Evolutionary conservation across 2,888 invertebrate species (phyloP).

Genomic region (Agrochola macilenta): DNA sequence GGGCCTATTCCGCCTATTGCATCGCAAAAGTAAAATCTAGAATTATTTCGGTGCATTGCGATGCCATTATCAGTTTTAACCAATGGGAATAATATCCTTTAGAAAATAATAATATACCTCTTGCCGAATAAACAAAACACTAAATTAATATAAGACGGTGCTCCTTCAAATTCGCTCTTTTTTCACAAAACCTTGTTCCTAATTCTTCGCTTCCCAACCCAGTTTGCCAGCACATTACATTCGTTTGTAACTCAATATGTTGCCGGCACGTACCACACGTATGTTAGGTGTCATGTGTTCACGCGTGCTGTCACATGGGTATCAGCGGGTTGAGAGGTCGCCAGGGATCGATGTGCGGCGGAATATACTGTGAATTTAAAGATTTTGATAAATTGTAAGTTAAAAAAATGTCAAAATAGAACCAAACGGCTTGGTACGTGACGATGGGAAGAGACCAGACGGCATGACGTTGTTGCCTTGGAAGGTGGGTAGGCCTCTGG

Average conservation of each 20-base stretch:
- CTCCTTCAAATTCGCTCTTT: background rate
- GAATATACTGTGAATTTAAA: background rate
- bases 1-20: no score
- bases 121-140: background rate
- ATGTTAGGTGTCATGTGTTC: slow-evolving; percentile 29
- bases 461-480: no score
- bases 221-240: slow-evolving; percentile 9
- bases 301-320: slow-evolving; percentile 27
- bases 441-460: no score
- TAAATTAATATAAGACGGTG: no score
- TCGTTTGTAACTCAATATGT: slow-evolving; percentile 37
- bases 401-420: no score
- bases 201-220: background rate
- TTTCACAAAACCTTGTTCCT: background rate
- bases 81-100: background rate
- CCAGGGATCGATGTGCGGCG: slow-evolving; percentile 9
- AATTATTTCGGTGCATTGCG: background rate
- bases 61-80: background rate
- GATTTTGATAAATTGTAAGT: no score
- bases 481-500: no score
- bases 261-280: slow-evolving; percentile 37
- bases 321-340: slow-evolving; percentile 20
- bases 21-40: background rate
- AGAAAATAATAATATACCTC: background rate
- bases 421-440: no score